Conservation (phyloP, 2,797 vertebrate genomes). For the Graptemys geographica region DNA sequence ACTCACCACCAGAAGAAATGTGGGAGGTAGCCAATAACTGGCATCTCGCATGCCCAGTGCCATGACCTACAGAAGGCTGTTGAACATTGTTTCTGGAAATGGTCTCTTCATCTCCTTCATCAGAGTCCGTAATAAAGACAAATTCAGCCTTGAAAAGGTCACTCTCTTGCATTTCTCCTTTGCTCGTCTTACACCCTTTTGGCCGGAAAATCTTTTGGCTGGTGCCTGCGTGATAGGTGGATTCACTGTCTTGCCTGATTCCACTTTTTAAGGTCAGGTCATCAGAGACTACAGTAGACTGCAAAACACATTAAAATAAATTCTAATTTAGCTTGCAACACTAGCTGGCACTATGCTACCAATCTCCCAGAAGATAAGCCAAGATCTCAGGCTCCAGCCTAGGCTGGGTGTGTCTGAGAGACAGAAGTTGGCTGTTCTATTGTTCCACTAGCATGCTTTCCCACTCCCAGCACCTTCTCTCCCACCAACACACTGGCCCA, state of each 20-base stretch:
- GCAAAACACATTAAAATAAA: conserved; percentile 45
- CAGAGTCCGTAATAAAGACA: conserved; percentile 86
- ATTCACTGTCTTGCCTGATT: conserved; percentile 21
- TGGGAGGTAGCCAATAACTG: conserved; percentile 61
- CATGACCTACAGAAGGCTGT: background rate
- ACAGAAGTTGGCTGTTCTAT: background rate
- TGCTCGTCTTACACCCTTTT: background rate
- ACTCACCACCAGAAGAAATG: background rate
- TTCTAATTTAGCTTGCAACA: background rate
- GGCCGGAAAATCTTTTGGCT: background rate
- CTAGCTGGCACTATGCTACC: background rate
- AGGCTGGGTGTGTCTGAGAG: background rate
- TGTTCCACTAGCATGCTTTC: background rate
- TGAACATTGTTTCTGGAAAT: conserved; percentile 30
- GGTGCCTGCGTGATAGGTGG: background rate
- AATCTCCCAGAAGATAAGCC: background rate
- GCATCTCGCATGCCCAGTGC: conserved; percentile 38
- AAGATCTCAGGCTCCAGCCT: background rate
- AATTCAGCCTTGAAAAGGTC: conserved; percentile 89
- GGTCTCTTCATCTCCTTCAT: conserved; percentile 80
- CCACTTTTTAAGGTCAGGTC: conserved; percentile 51
- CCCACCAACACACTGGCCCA: fast-evolving
- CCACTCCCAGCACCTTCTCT: background rate
- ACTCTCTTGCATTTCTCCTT: conserved; percentile 82
- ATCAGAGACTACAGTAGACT: conserved; percentile 24